Percentiles rank a stretch among this genome's conserved stretches.
These are phyloP conservation scores for Rynchops niger DNA, from an alignment of 2,113 vertebrate species.

Conservation along the genomic window DNA sequence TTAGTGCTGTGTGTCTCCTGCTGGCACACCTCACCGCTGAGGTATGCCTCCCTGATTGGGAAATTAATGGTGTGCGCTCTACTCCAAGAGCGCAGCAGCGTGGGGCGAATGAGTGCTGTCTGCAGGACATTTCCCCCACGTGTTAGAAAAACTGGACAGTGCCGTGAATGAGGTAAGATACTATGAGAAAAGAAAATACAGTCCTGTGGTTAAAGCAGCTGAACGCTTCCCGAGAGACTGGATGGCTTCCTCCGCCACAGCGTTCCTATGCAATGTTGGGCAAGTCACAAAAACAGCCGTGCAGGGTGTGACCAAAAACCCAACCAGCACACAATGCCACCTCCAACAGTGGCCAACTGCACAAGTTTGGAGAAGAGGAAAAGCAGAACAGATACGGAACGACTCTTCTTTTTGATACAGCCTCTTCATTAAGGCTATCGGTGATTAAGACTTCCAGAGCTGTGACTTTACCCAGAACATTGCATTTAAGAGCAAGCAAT, in stretches of 20 bases:
- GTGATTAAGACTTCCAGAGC: neutral
- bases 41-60: neutral
- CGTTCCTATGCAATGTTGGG: neutral
- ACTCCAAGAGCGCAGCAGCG: neutral
- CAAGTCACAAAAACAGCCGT: constrained; percentile 5
- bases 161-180: neutral
- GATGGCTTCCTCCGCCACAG: constrained; percentile 6
- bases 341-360: neutral
- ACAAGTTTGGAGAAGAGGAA: neutral
- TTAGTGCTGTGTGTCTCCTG: neutral
- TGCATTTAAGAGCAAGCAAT: neutral
- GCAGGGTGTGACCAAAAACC: neutral
- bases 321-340: neutral
- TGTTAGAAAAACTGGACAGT: neutral
- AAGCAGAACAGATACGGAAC: neutral
- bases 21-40: neutral
- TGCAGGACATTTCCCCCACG: neutral
- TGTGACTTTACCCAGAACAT: neutral
- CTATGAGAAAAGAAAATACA: neutral
- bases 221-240: neutral
- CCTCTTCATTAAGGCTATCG: neutral
- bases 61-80: neutral
- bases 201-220: neutral
- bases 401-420: neutral
- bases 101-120: neutral